Percentiles rank a stretch among this genome's conserved stretches.
phyloP scores from a whole-genome alignment of 2,888 invertebrate species.

The Chrysodeixis includens region DNA sequence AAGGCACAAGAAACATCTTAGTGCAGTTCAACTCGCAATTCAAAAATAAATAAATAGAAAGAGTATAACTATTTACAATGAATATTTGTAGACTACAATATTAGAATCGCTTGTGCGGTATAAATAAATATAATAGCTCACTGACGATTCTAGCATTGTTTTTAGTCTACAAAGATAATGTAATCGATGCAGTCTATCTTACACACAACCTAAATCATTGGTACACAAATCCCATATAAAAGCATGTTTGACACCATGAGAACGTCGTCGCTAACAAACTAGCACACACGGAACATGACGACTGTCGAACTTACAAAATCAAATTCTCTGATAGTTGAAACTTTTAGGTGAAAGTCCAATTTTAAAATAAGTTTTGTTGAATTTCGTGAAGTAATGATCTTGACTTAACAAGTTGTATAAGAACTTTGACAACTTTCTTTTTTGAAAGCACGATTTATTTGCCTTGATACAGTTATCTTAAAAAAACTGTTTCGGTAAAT shows the following conservation, averaged over 20 bases:
- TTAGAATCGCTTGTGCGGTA: slow-evolving; percentile 18
- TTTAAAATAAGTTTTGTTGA: not conserved
- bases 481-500: slow-evolving; percentile 9
- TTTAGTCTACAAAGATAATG: slow-evolving; percentile 45
- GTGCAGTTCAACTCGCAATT: not conserved
- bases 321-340: not conserved
- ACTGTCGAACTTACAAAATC: slow-evolving; percentile 17
- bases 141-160: slow-evolving; percentile 27
- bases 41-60: not conserved
- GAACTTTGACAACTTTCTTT: not conserved
- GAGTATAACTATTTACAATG: not conserved
- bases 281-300: slow-evolving; percentile 37
- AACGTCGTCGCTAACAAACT: slow-evolving; percentile 52
- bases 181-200: slow-evolving; percentile 54
- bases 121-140: slow-evolving; percentile 18
- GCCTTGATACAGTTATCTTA: not conserved
- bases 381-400: not conserved
- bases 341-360: not conserved
- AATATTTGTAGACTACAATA: not conserved
- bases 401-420: not conserved
- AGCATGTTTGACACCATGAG: slow-evolving; percentile 60
- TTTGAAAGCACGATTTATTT: not conserved
- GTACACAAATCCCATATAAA: slow-evolving; percentile 64
- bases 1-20: not conserved
- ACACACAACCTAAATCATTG: slow-evolving; percentile 59